These are phyloP conservation scores for Cettia cetti DNA, from an alignment of 2,113 vertebrate genomes.

Conservation along the genomic window DNA sequence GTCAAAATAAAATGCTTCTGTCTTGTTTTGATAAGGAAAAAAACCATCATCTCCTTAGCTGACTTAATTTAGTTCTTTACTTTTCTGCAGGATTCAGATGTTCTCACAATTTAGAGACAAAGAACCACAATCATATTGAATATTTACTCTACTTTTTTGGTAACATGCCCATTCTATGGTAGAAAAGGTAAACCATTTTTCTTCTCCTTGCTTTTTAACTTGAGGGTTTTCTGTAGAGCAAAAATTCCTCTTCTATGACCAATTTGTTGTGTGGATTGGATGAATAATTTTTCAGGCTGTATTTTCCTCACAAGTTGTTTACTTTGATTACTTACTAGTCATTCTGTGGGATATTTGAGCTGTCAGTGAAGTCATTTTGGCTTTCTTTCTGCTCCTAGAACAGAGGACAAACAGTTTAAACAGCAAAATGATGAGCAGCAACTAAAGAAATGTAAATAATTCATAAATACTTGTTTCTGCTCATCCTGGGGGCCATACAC, in stretches of 20 bases:
- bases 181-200: background rate
- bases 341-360: conserved; percentile 6
- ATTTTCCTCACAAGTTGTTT: conserved; percentile 6
- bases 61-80: background rate
- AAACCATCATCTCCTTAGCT: background rate
- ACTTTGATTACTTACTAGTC: conserved; percentile 25
- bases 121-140: background rate
- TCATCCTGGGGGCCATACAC: accelerated
- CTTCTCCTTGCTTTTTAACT: background rate
- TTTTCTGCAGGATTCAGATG: background rate
- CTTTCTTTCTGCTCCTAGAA: conserved; percentile 7
- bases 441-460: conserved; percentile 25
- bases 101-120: background rate
- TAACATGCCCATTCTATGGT: background rate
- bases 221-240: background rate
- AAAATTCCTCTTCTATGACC: background rate
- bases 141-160: background rate
- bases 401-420: conserved; percentile 38
- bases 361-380: conserved; percentile 8
- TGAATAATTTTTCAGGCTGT: background rate
- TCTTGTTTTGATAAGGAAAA: background rate
- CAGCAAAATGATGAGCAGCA: background rate
- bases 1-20: conserved; percentile 1
- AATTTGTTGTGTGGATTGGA: background rate
- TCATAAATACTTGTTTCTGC: background rate